Conservation (phyloP, 2,113 vertebrate species). For the Cairina moschata region DNA sequence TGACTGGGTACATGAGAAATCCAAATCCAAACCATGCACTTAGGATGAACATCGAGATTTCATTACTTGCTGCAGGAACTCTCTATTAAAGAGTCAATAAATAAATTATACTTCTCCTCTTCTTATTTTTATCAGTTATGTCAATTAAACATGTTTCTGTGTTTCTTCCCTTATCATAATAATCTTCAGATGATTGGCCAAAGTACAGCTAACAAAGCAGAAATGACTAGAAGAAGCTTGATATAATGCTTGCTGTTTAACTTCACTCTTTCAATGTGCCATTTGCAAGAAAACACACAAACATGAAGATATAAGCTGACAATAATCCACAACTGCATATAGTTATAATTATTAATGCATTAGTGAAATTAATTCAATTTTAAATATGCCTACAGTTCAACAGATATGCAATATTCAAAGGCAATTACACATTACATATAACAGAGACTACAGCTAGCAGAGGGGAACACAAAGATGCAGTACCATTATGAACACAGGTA, state of each 20-base stretch:
- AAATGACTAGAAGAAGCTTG: not conserved
- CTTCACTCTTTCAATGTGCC: not conserved
- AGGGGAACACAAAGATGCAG: not conserved
- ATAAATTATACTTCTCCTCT: not conserved
- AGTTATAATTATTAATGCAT: not conserved
- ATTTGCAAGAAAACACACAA: not conserved
- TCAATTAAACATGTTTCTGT: not conserved
- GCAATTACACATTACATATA: not conserved
- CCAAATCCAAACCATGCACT: not conserved
- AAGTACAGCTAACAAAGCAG: not conserved
- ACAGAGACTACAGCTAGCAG: not conserved
- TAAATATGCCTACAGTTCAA: not conserved
- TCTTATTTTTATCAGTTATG: not conserved
- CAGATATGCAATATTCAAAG: not conserved
- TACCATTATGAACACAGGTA: fast-evolving
- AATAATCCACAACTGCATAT: not conserved
- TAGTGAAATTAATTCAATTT: not conserved
- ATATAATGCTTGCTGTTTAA: not conserved
- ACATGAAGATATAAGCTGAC: not conserved
- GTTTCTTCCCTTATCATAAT: not conserved
- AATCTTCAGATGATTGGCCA: not conserved
- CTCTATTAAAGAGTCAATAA: not conserved
- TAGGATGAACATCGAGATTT: not conserved
- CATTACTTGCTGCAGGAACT: not conserved
- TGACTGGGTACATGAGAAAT: not conserved